Percentiles rank a stretch among this genome's conserved stretches.
Evolutionary conservation across 2,888 invertebrate genomes (phyloP).

Genomic region (Spilarctia lutea): DNA sequence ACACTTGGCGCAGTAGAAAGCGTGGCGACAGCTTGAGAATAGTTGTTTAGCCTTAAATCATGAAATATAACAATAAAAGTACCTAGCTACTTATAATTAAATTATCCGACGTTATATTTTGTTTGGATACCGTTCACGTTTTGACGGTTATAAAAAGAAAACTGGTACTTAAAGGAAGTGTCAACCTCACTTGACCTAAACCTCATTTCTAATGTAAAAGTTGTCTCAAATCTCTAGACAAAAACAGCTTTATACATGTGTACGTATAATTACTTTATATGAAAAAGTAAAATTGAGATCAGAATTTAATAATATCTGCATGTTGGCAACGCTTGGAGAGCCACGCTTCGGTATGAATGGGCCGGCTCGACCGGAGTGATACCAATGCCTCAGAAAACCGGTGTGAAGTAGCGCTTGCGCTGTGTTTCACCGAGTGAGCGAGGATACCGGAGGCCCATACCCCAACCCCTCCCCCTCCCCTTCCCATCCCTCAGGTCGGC

Average conservation of each 20-base stretch:
- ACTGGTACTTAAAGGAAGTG: neutral
- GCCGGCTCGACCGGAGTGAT: no score
- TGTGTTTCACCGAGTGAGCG: no score
- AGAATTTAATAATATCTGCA: neutral
- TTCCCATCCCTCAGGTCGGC: no score
- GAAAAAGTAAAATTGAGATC: neutral
- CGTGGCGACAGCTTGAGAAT: no score
- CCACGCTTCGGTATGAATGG: no score
- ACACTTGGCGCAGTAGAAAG: no score
- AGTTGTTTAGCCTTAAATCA: no score
- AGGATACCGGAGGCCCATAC: no score
- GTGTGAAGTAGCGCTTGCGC: no score
- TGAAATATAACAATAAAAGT: neutral
- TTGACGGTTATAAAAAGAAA: neutral
- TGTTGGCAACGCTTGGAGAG: no score
- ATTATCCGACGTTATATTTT: neutral
- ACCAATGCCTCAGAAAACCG: no score
- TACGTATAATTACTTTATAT: neutral
- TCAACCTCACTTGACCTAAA: neutral
- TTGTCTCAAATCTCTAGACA: neutral
- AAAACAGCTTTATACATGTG: neutral
- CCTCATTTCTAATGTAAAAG: conserved; percentile 5
- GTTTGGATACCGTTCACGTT: neutral
- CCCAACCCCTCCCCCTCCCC: no score
- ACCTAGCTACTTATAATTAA: neutral